These are phyloP conservation scores for Microcebus ravelobensis DNA, from an alignment of 2,113 vertebrate genomes.

Conservation along the genomic window DNA sequence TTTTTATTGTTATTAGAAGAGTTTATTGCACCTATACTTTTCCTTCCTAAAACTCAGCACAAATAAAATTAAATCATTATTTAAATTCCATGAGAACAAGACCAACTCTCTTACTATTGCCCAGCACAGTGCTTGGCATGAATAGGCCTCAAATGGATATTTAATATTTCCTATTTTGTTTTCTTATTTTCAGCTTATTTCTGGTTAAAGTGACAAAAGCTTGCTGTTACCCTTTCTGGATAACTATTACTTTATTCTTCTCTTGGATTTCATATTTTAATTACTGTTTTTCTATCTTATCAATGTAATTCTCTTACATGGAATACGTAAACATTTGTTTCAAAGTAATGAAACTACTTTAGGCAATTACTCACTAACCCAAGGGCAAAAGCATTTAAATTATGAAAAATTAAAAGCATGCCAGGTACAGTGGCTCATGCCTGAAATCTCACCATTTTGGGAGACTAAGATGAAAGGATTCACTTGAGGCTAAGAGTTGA, in stretches of 20 bases:
- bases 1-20: neutral
- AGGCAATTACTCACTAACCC: neutral
- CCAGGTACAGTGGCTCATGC: too few species aligned
- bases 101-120: neutral
- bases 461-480: too few species aligned
- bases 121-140: neutral
- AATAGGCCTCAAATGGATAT: neutral
- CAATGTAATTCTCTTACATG: constrained; percentile 15
- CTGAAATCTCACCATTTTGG: too few species aligned
- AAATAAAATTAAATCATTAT: constrained; percentile 22
- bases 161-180: neutral
- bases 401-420: constrained; percentile 8
- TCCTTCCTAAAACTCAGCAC: constrained; percentile 3
- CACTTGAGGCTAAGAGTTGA: too few species aligned
- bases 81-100: constrained; percentile 1
- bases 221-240: neutral
- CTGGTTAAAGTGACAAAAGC: constrained; percentile 33
- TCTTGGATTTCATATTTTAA: constrained; percentile 32
- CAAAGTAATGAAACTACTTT: constrained; percentile 39
- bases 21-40: neutral
- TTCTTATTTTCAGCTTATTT: constrained; percentile 39
- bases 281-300: neutral
- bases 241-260: constrained; percentile 24
- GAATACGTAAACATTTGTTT: constrained; percentile 16
- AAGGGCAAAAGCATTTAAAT: constrained; percentile 18